Percentiles rank a stretch among this genome's conserved stretches.
These are phyloP conservation scores for Balearica regulorum DNA, from an alignment of 2,797 vertebrate species.

Conservation along the genomic window DNA sequence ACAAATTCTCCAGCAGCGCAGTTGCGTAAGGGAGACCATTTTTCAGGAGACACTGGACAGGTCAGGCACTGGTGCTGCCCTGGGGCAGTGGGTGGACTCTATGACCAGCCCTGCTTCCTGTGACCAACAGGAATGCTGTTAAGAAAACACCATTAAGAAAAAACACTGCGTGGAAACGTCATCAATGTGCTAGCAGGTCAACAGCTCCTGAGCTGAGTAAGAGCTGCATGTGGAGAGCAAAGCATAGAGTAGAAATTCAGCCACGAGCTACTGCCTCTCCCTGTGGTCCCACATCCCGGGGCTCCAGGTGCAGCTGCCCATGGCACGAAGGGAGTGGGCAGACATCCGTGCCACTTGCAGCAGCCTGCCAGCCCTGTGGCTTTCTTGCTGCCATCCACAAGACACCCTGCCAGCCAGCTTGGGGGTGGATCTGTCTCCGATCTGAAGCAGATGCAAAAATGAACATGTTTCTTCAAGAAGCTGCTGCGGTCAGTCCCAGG, in stretches of 20 bases:
- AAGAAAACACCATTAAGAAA: background rate
- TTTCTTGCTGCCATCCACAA: background rate
- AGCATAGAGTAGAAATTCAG: background rate
- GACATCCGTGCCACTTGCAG: background rate
- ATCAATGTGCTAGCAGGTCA: background rate
- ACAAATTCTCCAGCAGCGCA: background rate
- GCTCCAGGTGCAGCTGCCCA: background rate
- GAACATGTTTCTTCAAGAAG: background rate
- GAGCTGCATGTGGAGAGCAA: background rate
- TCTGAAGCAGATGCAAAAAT: background rate
- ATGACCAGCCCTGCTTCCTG: background rate
- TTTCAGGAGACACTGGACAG: background rate
- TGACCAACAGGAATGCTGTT: background rate
- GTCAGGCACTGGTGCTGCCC: background rate
- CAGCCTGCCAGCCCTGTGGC: background rate
- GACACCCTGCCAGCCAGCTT: background rate
- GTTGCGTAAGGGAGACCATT: background rate
- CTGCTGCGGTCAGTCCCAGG: background rate
- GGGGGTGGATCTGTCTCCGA: background rate
- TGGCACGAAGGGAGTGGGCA: fast-evolving
- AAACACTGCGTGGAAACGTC: background rate
- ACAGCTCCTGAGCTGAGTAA: background rate
- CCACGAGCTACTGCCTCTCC: background rate
- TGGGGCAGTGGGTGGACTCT: background rate
- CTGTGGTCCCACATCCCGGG: background rate